phyloP scores from a whole-genome alignment of 2,888 invertebrate genomes.

The Eurytoma californica region DNA sequence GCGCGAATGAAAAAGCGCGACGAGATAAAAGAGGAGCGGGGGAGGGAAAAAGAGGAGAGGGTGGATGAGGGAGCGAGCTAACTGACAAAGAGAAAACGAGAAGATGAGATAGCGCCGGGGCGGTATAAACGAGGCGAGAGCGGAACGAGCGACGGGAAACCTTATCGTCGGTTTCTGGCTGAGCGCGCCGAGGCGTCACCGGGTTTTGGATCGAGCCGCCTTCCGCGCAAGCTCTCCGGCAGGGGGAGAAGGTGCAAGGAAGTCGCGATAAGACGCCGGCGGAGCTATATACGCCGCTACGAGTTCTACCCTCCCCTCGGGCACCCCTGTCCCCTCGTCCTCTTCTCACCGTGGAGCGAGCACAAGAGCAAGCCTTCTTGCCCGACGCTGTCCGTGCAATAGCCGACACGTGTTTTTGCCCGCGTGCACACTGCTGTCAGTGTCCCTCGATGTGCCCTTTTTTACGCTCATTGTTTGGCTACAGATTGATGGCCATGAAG shows the following conservation, averaged over 20 bases:
- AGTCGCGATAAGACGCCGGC: constrained; percentile 69
- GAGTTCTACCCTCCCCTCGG: constrained; percentile 43
- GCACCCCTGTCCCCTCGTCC: constrained; percentile 25
- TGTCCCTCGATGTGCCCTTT: no score
- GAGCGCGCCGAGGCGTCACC: constrained; percentile 71
- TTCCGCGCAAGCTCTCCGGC: constrained; percentile 42
- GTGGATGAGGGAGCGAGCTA: constrained; percentile 20
- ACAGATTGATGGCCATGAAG: no score
- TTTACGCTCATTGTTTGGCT: no score
- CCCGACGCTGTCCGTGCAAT: constrained; percentile 21
- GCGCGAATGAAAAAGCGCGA: constrained; percentile 55
- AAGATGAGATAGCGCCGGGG: constrained; percentile 51
- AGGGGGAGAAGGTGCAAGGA: constrained; percentile 57
- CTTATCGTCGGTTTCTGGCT: constrained; percentile 74
- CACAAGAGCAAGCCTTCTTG: constrained; percentile 49
- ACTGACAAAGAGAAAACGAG: constrained; percentile 54
- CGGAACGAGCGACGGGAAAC: constrained; percentile 60
- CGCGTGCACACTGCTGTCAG: not conserved
- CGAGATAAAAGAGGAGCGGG: constrained; percentile 51
- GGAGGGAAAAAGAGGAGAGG: constrained; percentile 36
- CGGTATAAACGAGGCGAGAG: constrained; percentile 48
- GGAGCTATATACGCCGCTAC: constrained; percentile 64
- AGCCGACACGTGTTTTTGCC: constrained; percentile 32
- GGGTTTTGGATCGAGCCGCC: constrained; percentile 65
- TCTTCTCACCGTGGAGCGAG: constrained; percentile 9